Percentiles rank a stretch among this genome's conserved stretches.
Evolutionary conservation across 2,797 vertebrate genomes (phyloP).

Genomic region (Astyanax mexicanus): DNA sequence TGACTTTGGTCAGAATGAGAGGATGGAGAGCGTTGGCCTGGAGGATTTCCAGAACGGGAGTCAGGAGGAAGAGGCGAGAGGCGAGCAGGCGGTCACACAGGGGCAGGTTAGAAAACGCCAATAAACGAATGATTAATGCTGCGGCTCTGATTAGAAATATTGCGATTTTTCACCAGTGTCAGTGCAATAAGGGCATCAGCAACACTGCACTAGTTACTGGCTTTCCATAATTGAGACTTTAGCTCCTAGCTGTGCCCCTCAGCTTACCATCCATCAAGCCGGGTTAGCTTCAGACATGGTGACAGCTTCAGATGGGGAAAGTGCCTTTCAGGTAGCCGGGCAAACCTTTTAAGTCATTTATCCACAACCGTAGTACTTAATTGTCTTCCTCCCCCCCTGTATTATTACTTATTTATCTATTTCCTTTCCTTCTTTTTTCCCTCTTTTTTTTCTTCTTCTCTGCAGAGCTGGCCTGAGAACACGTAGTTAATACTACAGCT

Average conservation of each 20-base stretch:
- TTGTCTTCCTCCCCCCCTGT: conserved; percentile 79
- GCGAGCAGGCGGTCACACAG: conserved; percentile 45
- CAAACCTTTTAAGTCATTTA: conserved; percentile 89
- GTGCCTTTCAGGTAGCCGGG: conserved; percentile 90
- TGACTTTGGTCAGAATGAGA: conserved; percentile 31
- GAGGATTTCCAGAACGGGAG: conserved; percentile 50
- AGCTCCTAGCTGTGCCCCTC: conserved; percentile 97
- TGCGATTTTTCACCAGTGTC: conserved; percentile 97
- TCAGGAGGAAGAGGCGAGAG: conserved; percentile 44
- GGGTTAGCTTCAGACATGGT: conserved; percentile 88
- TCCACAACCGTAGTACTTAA: conserved; percentile 82
- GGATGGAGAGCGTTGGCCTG: conserved; percentile 32
- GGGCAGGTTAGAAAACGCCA: conserved; percentile 82
- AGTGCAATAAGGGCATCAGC: conserved; percentile 96
- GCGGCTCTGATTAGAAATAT: conserved; percentile 97
- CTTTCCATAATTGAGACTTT: conserved; percentile 99
- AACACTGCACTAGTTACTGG: conserved; percentile 97
- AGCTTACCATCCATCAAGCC: conserved; percentile 98
- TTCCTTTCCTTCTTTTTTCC: conserved; percentile 9
- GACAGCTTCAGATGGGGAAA: conserved; percentile 92
- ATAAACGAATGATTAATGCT: conserved; percentile 98
- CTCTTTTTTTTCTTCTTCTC: neutral
- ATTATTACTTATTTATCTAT: conserved; percentile 57
- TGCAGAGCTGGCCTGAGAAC: neutral
- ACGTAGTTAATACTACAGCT: conserved; percentile 55